These are phyloP conservation scores for Ectemnius cavifrons DNA, from an alignment of 2,888 invertebrate genomes.

Conservation along the genomic window DNA sequence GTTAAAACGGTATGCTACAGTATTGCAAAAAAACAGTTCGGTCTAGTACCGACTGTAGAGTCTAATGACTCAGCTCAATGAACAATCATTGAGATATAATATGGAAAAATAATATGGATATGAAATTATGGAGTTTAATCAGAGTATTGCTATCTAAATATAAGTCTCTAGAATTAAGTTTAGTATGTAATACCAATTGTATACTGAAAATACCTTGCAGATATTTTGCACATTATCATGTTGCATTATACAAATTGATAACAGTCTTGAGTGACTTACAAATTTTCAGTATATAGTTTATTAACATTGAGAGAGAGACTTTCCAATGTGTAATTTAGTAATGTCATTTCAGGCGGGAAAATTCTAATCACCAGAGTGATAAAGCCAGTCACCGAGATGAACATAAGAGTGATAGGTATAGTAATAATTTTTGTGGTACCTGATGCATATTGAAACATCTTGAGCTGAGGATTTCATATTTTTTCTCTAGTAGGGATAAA, in stretches of 20 bases:
- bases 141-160: slow-evolving; percentile 30
- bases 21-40: too few relatives aligned
- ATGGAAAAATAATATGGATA: slow-evolving; percentile 27
- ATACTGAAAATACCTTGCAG: background rate
- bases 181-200: slow-evolving; percentile 3
- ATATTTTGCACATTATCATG: background rate
- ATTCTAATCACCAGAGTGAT: slow-evolving; percentile 6
- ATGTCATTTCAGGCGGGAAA: slow-evolving; percentile 32
- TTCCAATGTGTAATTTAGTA: slow-evolving; percentile 1
- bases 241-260: background rate
- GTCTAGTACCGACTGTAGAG: background rate
- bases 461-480: background rate
- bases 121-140: slow-evolving; percentile 12
- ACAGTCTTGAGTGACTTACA: background rate
- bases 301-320: background rate
- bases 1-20: too few relatives aligned
- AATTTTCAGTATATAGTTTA: background rate
- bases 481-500: too few relatives aligned
- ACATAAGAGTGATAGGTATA: slow-evolving; percentile 41
- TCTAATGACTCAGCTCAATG: background rate
- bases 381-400: slow-evolving; percentile 5
- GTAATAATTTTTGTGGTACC: background rate
- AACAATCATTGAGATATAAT: background rate
- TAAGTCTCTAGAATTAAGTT: slow-evolving; percentile 9
- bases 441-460: background rate